phyloP scores from a whole-genome alignment of 2,113 vertebrate genomes.

The Ascaphus truei region DNA sequence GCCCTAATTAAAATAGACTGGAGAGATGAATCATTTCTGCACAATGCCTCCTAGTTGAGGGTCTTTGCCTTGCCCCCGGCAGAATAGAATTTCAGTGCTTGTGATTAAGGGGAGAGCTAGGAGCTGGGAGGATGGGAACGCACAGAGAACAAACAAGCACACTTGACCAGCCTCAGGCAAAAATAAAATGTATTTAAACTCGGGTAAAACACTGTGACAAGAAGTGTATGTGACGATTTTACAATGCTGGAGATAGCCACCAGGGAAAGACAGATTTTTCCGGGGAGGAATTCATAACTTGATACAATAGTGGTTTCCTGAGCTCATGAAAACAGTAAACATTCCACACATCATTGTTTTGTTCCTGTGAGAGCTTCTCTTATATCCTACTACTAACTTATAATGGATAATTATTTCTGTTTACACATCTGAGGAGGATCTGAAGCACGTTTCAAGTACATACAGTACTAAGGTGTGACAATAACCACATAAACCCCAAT shows the following conservation, averaged over 20 bases:
- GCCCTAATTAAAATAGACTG: constrained; percentile 25
- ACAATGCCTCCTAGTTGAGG: not conserved
- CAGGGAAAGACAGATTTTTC: not conserved
- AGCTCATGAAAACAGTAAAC: not conserved
- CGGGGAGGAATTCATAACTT: not conserved
- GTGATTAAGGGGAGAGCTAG: not conserved
- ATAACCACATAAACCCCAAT: no score
- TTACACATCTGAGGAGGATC: no score
- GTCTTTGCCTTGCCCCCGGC: constrained; percentile 9
- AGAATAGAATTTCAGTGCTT: constrained; percentile 32
- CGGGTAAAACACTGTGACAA: constrained; percentile 43
- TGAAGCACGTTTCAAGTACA: no score
- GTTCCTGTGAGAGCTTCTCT: not conserved
- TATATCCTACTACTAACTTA: not conserved
- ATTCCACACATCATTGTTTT: no score
- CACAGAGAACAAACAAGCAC: constrained; percentile 42
- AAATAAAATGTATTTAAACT: constrained; percentile 48
- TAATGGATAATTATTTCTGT: no score
- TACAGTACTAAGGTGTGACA: no score
- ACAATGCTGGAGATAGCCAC: not conserved
- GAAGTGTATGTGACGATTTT: constrained; percentile 21
- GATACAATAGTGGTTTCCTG: not conserved
- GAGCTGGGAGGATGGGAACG: constrained; percentile 31
- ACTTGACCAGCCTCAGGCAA: constrained; percentile 34
- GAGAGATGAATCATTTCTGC: constrained; percentile 26